A percentile compares a stretch with the other conserved stretches of the same genome.
Evolutionary conservation across 2,888 invertebrate genomes (phyloP).

Genomic region (Pandemis cinnamomeana): DNA sequence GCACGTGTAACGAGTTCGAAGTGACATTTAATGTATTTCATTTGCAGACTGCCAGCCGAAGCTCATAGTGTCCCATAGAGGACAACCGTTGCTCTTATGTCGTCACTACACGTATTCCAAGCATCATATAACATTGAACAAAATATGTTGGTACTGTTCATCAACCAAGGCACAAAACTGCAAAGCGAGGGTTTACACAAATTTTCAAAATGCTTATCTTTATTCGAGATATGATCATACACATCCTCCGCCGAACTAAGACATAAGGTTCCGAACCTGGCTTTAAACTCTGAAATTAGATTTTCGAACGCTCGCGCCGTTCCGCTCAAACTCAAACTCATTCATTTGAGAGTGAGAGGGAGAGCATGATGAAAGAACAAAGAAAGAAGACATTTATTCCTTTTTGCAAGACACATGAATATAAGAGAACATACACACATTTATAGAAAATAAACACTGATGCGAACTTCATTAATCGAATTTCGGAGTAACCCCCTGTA

Average conservation of each 20-base stretch:
- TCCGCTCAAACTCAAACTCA: no score
- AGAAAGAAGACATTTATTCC: no score
- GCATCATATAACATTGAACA: slow-evolving; percentile 42
- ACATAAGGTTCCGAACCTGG: no score
- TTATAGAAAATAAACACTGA: no score
- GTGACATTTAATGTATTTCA: background rate
- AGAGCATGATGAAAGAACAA: no score
- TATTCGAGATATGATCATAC: slow-evolving; percentile 41
- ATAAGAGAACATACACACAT: no score
- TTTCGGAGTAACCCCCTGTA: no score
- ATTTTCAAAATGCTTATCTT: slow-evolving; percentile 42
- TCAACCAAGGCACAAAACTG: slow-evolving; percentile 40
- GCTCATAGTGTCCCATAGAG: slow-evolving; percentile 38
- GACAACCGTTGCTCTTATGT: slow-evolving; percentile 38
- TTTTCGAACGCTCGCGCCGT: no score
- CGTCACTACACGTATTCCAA: slow-evolving; percentile 46
- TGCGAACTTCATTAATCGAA: no score
- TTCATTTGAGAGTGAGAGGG: no score
- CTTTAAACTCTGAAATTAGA: no score
- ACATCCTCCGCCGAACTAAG: slow-evolving; percentile 10
- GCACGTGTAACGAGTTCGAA: background rate
- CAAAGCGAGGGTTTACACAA: slow-evolving; percentile 47
- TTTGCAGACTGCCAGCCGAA: slow-evolving; percentile 17
- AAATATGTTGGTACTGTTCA: slow-evolving; percentile 51
- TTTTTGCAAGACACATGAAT: no score